Evolutionary conservation across 2,888 invertebrate genomes (phyloP).

Genomic region (Drepana falcataria): DNA sequence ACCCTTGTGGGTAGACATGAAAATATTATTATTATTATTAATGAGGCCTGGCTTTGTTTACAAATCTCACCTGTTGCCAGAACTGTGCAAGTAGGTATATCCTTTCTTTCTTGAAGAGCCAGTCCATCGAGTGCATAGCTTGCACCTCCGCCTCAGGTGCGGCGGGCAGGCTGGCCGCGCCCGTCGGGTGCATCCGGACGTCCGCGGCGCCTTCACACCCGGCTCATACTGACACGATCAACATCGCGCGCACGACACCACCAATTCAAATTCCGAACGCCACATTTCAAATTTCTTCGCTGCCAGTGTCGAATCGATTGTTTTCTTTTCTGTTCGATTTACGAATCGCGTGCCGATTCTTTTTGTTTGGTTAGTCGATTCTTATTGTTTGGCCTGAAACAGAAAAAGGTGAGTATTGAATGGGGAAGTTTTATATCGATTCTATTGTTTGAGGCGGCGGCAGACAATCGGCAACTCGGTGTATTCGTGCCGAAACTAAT

Average conservation of each 20-base stretch:
- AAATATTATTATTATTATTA: too few relatives aligned
- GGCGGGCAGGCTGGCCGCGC: slow-evolving; percentile 85
- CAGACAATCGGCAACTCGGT: slow-evolving; percentile 64
- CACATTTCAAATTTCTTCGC: slow-evolving; percentile 32
- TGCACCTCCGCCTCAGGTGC: slow-evolving; percentile 93
- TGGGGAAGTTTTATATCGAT: slow-evolving; percentile 64
- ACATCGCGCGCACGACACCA: slow-evolving; percentile 23
- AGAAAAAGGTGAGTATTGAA: slow-evolving; percentile 64
- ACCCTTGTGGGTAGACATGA: too few relatives aligned
- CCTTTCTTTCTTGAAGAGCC: slow-evolving; percentile 97
- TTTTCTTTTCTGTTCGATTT: slow-evolving; percentile 34
- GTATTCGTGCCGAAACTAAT: slow-evolving; percentile 77
- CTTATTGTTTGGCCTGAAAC: slow-evolving; percentile 65
- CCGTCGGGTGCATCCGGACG: slow-evolving; percentile 87
- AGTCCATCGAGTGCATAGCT: slow-evolving; percentile 97
- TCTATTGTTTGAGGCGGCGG: slow-evolving; percentile 53
- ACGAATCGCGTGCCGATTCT: slow-evolving; percentile 39
- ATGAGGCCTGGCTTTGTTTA: background rate
- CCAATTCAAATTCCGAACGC: slow-evolving; percentile 31
- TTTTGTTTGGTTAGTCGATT: slow-evolving; percentile 31
- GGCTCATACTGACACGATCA: slow-evolving; percentile 55
- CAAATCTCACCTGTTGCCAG: slow-evolving; percentile 93
- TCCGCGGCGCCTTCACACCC: slow-evolving; percentile 52
- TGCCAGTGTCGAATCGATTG: slow-evolving; percentile 44
- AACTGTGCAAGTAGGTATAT: slow-evolving; percentile 96